Conservation (phyloP, 2,888 invertebrate species). For the Drosophila koepferae region DNA sequence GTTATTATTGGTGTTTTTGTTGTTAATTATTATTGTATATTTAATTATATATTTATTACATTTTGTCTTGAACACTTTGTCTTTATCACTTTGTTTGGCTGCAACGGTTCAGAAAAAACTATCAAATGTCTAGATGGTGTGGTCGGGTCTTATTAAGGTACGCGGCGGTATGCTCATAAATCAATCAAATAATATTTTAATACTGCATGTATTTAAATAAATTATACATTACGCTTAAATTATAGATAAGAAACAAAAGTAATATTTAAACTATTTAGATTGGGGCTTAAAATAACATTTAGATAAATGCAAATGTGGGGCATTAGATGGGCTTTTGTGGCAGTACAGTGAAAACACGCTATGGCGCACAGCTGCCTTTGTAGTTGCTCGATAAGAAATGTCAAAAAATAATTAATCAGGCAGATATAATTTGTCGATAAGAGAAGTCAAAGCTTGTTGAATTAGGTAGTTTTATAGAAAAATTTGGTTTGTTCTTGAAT, state of each 20-base stretch:
- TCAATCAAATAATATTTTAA: constrained; percentile 68
- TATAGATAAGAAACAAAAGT: neutral
- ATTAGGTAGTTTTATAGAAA: neutral
- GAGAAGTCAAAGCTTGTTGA: neutral
- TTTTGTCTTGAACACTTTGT: constrained; percentile 78
- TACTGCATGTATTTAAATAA: constrained; percentile 56
- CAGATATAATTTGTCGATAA: neutral
- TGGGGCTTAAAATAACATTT: constrained; percentile 39
- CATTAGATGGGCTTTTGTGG: constrained; percentile 12
- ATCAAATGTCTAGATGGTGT: constrained; percentile 58
- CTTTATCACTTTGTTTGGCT: constrained; percentile 76
- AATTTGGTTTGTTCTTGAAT: neutral
- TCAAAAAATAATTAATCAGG: neutral
- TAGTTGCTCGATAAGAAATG: neutral
- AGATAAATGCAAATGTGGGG: constrained; percentile 30
- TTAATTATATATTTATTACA: constrained; percentile 65
- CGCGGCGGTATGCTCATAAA: constrained; percentile 28
- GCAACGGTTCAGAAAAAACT: constrained; percentile 55
- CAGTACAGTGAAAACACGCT: neutral
- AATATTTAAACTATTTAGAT: neutral
- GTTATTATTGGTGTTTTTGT: constrained; percentile 12
- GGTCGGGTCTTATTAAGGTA: neutral
- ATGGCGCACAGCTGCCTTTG: constrained; percentile 2
- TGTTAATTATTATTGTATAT: constrained; percentile 46
- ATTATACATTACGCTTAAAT: constrained; percentile 1